These are phyloP conservation scores for Lasioglossum lativentre DNA, from an alignment of 2,888 invertebrate genomes.

Conservation along the genomic window DNA sequence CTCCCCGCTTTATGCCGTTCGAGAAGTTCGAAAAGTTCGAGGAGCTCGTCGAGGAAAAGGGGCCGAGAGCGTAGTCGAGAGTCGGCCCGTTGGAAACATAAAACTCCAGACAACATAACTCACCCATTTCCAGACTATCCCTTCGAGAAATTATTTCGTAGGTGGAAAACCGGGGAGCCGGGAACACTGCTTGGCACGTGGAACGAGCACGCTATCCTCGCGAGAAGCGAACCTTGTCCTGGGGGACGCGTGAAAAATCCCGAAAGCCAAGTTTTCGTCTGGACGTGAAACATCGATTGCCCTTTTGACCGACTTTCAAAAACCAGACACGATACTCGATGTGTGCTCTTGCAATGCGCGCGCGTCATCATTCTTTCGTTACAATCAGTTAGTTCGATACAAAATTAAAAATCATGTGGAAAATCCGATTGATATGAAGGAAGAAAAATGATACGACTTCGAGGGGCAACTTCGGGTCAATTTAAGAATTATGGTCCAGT, in stretches of 20 bases:
- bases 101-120: conserved; percentile 75
- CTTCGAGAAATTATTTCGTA: conserved; percentile 77
- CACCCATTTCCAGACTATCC: conserved; percentile 75
- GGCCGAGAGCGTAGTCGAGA: conserved; percentile 19
- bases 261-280: conserved; percentile 28
- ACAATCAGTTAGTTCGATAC: no score
- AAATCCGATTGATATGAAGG: no score
- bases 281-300: conserved; percentile 54
- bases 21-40: conserved; percentile 55
- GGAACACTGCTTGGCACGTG: conserved; percentile 53
- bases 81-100: conserved; percentile 53
- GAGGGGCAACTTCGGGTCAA: no score
- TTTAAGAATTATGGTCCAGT: no score
- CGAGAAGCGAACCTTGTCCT: conserved; percentile 42
- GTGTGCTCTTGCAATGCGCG: background rate
- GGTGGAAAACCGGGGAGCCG: conserved; percentile 42
- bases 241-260: conserved; percentile 30
- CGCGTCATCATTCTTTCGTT: no score
- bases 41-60: conserved; percentile 7
- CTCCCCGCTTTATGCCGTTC: conserved; percentile 56
- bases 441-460: no score
- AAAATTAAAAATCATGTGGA: no score
- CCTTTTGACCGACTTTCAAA: background rate
- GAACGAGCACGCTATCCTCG: conserved; percentile 23
- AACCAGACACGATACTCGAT: background rate